Conservation (phyloP, 2,113 vertebrate species). For the Pogona vitticeps region DNA sequence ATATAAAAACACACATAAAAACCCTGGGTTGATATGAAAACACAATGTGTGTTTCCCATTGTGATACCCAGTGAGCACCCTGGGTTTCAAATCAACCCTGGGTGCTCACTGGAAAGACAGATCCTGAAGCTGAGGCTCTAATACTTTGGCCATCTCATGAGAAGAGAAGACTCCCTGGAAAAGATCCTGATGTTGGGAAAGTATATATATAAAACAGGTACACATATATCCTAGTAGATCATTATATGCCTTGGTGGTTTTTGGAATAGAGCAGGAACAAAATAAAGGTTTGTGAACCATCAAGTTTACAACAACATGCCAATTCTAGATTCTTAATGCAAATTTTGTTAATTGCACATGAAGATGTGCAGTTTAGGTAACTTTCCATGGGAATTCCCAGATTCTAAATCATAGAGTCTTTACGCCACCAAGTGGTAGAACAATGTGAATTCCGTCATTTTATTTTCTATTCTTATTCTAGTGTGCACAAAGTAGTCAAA, state of each 20-base stretch:
- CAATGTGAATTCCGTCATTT: background rate
- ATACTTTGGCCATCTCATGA: no score
- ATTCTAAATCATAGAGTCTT: constrained; percentile 31
- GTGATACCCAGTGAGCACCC: no score
- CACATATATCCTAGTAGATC: no score
- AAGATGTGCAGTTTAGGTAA: background rate
- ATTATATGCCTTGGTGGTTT: background rate
- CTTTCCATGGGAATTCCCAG: accelerated
- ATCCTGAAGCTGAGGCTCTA: no score
- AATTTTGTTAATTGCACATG: background rate
- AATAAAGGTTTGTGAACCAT: background rate
- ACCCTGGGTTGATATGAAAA: no score
- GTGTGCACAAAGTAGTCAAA: background rate
- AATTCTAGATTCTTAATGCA: background rate
- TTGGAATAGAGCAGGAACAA: background rate
- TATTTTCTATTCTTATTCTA: background rate
- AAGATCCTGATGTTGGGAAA: no score
- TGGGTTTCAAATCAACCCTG: no score
- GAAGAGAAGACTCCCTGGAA: no score
- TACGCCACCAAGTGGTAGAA: constrained; percentile 71
- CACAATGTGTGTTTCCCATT: no score
- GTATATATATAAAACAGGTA: no score
- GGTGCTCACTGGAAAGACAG: no score
- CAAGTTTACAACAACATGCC: background rate
- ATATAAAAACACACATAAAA: no score